These are phyloP conservation scores for Lacerta agilis DNA, from an alignment of 2,797 vertebrate genomes.

Conservation along the genomic window DNA sequence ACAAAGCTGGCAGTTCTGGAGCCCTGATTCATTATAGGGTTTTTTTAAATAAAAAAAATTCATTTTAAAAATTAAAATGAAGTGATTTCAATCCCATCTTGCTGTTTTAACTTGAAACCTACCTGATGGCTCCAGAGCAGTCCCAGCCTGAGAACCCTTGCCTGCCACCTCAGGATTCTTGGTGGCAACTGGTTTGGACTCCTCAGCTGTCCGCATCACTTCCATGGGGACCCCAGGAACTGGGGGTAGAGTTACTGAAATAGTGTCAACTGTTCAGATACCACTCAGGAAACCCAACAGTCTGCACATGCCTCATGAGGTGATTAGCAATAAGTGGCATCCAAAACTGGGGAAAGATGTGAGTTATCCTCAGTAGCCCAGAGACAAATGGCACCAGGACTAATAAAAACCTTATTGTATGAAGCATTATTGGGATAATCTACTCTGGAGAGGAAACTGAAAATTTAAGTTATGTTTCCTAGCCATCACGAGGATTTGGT, in stretches of 20 bases:
- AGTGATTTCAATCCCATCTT: not conserved
- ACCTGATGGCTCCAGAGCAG: constrained; percentile 79
- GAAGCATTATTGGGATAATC: not conserved
- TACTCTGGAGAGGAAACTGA: not conserved
- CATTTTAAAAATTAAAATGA: not conserved
- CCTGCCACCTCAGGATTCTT: constrained; percentile 59
- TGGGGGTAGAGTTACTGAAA: constrained; percentile 57
- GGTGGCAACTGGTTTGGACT: constrained; percentile 56
- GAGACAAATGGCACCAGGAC: not conserved
- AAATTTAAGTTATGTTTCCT: not conserved
- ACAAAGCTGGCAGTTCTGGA: not conserved
- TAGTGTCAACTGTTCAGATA: constrained; percentile 45
- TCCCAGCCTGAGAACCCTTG: constrained; percentile 74
- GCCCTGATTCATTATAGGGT: no score
- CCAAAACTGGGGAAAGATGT: not conserved
- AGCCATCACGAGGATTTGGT: not conserved
- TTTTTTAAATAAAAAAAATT: not conserved
- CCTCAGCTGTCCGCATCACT: constrained; percentile 64
- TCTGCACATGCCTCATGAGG: not conserved
- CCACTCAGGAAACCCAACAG: not conserved
- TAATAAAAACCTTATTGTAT: not conserved
- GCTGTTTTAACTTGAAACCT: constrained; percentile 64
- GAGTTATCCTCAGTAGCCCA: not conserved
- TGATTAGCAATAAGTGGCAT: not conserved
- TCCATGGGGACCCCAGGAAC: constrained; percentile 65